Base-by-base conservation (phyloP, 2,113 vertebrate species). In the Apodemus speciosus region DNA sequence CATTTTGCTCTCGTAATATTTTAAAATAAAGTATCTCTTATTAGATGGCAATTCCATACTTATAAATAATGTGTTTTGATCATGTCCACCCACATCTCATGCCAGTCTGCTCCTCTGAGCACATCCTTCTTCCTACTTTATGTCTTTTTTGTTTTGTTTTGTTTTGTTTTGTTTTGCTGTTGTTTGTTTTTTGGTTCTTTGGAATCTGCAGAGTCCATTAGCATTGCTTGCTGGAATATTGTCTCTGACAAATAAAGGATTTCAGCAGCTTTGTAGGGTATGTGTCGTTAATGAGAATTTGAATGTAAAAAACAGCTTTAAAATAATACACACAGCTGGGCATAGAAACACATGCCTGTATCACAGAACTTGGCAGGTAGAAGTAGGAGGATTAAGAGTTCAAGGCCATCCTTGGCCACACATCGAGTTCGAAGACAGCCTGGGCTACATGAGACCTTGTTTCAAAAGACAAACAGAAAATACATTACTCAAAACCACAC, bases 261-360 rank as follows among this genome's bases (percentile, higher is more conserved):
- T 79, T 15, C 11, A 68, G 32, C 38, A 43, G 11, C 25, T 60
- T 49, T 56, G 43, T 49, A 79, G 56, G 21, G n/a, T 49, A 86
- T 73, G 76, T 76, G 85, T 80, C 86, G 18, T 73, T 93, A 38
- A 51, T 16, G 20, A 68, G 23, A 84, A 89, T 81, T 75, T 56
- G 62, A 79, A 62, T 87, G 46, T 91, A 8, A 53, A 95, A 84
- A 84, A 94, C 35, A 35, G 8, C 68, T 76, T 94, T 21, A 46
- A 85, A 51, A 51, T 46, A 85, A 49, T 23, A 11, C 60, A 68
- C 20, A 66, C 60, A 66, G 40, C 30, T 68, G 30, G 62, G 5
- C 32, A 68, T 49, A n/a, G 18, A 51, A 43, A 35, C 20, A 25
- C 1, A 15, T 20, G 10, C 49, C 32, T 35, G 30, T 21, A 49